Conservation (phyloP, 2,888 invertebrate genomes). For the Eudiplozoon nipponicum region DNA sequence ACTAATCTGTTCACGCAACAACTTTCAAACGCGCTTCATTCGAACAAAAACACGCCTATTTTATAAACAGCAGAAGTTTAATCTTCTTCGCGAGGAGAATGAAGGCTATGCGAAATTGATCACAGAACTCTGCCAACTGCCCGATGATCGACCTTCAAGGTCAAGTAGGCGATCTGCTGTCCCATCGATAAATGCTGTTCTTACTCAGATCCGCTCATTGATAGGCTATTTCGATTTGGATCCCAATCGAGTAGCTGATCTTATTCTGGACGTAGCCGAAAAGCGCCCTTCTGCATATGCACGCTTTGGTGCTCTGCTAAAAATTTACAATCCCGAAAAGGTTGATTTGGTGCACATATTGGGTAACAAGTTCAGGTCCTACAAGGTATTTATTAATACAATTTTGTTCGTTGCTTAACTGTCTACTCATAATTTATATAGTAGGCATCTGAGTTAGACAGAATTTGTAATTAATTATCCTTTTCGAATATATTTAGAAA, state of each 20-base stretch:
- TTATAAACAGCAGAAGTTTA: slow-evolving; percentile 94
- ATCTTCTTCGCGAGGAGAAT: slow-evolving; percentile 82
- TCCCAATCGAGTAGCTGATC: slow-evolving; percentile 75
- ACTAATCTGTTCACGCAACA: slow-evolving; percentile 44
- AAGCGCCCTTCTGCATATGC: slow-evolving; percentile 31
- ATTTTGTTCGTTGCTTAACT: too few species aligned
- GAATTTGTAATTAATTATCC: too few species aligned
- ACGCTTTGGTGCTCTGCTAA: slow-evolving; percentile 46
- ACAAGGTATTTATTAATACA: too few species aligned
- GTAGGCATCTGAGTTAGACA: too few species aligned
- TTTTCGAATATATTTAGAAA: too few species aligned
- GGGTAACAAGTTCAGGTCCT: slow-evolving; percentile 75
- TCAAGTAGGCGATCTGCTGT: too few species aligned
- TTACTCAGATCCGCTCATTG: slow-evolving; percentile 4
- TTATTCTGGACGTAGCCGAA: slow-evolving; percentile 80
- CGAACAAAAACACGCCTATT: slow-evolving; percentile 86
- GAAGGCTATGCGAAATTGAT: slow-evolving; percentile 90
- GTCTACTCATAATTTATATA: too few species aligned
- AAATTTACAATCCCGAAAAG: slow-evolving; percentile 54
- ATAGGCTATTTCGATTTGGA: slow-evolving; percentile 87
- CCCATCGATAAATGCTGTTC: slow-evolving; percentile 1
- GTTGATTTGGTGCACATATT: slow-evolving; percentile 63
- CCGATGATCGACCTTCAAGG: neutral
- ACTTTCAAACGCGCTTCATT: slow-evolving; percentile 41
- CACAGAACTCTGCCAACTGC: slow-evolving; percentile 49